Conservation (phyloP, 64 coral and sea anemone genomes). For the Stylophora pistillata region DNA sequence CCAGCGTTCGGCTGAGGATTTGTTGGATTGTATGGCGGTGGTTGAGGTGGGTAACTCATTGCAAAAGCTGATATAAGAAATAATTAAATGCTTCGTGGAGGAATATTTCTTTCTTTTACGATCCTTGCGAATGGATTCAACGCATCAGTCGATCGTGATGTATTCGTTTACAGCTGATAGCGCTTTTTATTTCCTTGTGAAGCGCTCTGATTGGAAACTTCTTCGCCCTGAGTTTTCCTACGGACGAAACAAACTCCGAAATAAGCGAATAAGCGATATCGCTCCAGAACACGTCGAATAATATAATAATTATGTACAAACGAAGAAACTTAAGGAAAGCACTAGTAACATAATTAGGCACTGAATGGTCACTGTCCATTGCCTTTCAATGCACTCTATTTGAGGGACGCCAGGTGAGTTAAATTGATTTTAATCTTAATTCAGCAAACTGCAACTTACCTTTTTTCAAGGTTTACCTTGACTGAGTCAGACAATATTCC, state of each 20-base stretch:
- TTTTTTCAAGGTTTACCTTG: too few species aligned
- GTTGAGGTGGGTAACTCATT: slow-evolving; percentile 49
- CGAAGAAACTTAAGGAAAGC: too few species aligned
- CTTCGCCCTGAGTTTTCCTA: not conserved
- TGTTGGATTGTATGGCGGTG: slow-evolving; percentile 58
- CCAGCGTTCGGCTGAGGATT: slow-evolving; percentile 47
- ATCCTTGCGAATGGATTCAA: not conserved
- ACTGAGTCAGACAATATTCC: too few species aligned
- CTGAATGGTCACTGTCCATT: too few species aligned
- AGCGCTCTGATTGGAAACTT: not conserved
- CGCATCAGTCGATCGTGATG: not conserved
- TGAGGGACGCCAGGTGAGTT: too few species aligned
- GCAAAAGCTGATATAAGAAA: not conserved
- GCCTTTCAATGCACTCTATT: too few species aligned
- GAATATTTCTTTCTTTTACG: not conserved
- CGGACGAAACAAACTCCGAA: not conserved
- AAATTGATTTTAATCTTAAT: too few species aligned
- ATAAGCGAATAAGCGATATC: not conserved
- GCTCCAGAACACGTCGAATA: not conserved
- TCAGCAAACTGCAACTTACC: too few species aligned
- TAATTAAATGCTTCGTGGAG: not conserved
- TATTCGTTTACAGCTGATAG: too few species aligned
- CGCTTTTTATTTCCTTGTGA: too few species aligned
- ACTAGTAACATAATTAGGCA: too few species aligned
- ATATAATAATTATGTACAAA: too few species aligned